Evolutionary conservation across 2,888 invertebrate genomes (phyloP).

Genomic region (Sinopyrophorus schimmeli): DNA sequence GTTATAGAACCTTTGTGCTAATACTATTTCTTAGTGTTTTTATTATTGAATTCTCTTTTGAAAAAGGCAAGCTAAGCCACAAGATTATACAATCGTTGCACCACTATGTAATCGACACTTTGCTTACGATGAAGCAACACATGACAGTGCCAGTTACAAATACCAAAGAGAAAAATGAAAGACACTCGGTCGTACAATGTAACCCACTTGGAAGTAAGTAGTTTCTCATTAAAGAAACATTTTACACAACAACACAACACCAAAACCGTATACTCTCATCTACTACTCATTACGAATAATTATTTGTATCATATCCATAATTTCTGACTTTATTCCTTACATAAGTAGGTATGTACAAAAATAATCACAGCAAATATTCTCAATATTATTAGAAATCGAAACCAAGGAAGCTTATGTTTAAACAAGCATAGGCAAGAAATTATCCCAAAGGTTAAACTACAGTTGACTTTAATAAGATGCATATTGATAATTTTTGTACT

Average conservation of each 20-base stretch:
- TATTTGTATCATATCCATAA: constrained; percentile 9
- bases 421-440: constrained; percentile 1
- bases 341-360: constrained; percentile 5
- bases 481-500: neutral
- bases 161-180: constrained; percentile 22
- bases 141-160: constrained; percentile 2
- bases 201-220: constrained; percentile 15
- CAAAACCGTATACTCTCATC: constrained; percentile 20
- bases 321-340: constrained; percentile 7
- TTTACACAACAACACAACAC: constrained; percentile 14
- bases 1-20: constrained; percentile 20
- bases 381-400: constrained; percentile 1
- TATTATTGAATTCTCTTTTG: constrained; percentile 9
- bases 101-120: constrained; percentile 16
- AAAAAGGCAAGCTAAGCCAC: constrained; percentile 4
- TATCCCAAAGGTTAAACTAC: neutral
- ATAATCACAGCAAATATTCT: constrained; percentile 12
- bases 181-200: constrained; percentile 21
- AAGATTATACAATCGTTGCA: constrained; percentile 24
- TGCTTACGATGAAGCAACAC: neutral
- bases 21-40: constrained; percentile 12
- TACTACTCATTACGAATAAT: constrained; percentile 9
- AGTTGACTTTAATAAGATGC: neutral
- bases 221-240: constrained; percentile 4
- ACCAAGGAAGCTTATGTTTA: no score